Percentiles rank a stretch among this genome's conserved stretches.
These are phyloP conservation scores for Mesorhabditis spiculigera DNA, from an alignment of 2,888 invertebrate species.

Conservation along the genomic window DNA sequence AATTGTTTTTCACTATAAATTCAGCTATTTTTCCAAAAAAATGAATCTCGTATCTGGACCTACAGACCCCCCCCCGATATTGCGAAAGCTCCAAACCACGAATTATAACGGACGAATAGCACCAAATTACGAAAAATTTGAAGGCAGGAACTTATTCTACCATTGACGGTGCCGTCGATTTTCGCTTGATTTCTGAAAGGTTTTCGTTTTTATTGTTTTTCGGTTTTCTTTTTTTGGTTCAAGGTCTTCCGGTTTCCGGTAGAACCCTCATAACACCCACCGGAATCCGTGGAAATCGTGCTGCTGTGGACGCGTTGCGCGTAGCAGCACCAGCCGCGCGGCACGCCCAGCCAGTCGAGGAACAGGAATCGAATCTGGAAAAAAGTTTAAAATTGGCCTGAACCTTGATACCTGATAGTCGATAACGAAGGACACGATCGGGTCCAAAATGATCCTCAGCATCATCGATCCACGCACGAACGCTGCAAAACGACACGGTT, in stretches of 20 bases:
- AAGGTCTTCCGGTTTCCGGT: no score
- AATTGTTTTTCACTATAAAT: neutral
- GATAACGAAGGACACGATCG: neutral
- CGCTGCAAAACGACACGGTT: neutral
- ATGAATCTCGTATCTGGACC: neutral
- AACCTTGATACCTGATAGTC: neutral
- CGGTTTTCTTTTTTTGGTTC: no score
- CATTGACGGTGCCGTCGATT: neutral
- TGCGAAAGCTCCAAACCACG: neutral
- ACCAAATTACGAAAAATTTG: neutral
- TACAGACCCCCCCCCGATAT: neutral
- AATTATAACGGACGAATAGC: neutral
- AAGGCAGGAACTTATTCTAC: neutral
- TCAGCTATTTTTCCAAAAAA: neutral
- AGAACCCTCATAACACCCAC: neutral
- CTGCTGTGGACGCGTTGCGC: neutral
- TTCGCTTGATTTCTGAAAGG: neutral
- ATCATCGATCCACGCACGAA: neutral
- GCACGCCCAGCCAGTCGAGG: neutral
- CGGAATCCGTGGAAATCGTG: neutral
- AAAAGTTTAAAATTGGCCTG: neutral
- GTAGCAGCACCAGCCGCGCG: neutral
- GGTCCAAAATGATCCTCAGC: conserved; percentile 6
- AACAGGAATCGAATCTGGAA: neutral
- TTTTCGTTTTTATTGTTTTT: no score